Evolutionary conservation across 2,888 invertebrate genomes (phyloP), one percentile per base, ranked within the genome.

Genomic region (Zaprionus lineosus): DNA sequence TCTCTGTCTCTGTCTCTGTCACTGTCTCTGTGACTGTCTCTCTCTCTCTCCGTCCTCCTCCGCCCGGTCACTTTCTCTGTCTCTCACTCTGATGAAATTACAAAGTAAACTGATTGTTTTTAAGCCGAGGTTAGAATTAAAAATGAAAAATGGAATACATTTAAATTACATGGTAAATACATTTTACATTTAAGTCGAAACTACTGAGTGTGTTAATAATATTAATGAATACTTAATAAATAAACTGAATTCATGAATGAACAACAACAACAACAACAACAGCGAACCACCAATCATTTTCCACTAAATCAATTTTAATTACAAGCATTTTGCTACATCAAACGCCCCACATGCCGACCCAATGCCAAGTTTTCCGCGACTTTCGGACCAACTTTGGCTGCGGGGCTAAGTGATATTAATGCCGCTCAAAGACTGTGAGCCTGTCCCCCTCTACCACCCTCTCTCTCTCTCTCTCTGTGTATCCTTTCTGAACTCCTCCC

Each of bases 181-280:
- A 67, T 73, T 61, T 60, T 76, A 76, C 48, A 71, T 60, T 63
- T 73, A 73, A 74, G 72, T 66, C 70, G 74, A 79, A 82, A 82
- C 84, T 84, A 85, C 72, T 85, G 84, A 82, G 85, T 82, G 81
- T 82, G 81, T 82, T 82, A 82, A 79, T 83, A 78, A 71, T 65
- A 78, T 71, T 75, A 77, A 74, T 67, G 62, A 69, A 74, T 74
- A 81, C 71, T 69, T 66, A 64, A 81, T 81, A 78, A 78, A 74
- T 81, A 79, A 81, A 79, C 72, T 48, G 72, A 82, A 72, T 69
- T 66, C 65, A 57, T 61, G 40, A 52, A 55, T 63, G 33, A 37
- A 33, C 6, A 11, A 24, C 7, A 8, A 0, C 2, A 43, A 43
- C 29, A 29, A 0, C 2, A 3, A 24, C 2, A 24, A 3, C 24